Conservation (phyloP, 2,888 invertebrate genomes). For the Blomia tropicalis region DNA sequence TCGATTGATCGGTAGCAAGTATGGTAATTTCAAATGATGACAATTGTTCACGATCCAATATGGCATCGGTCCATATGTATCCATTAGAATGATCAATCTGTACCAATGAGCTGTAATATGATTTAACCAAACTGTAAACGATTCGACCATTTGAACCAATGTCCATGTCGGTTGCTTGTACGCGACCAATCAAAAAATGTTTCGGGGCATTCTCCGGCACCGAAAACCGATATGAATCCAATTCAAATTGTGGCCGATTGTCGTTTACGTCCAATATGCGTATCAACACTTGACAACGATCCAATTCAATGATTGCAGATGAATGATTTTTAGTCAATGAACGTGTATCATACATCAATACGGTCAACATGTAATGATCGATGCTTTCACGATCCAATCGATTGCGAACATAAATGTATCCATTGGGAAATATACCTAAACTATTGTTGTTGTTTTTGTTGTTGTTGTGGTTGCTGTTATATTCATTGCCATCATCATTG, state of each 20-base stretch:
- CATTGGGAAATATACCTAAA: conserved; percentile 90
- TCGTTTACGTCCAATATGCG: conserved; percentile 93
- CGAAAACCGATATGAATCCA: conserved; percentile 73
- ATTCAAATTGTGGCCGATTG: conserved; percentile 77
- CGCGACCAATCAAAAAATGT: conserved; percentile 76
- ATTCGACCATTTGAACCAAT: conserved; percentile 79
- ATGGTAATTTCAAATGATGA: conserved; percentile 48
- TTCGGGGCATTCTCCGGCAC: conserved; percentile 72
- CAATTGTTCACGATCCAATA: conserved; percentile 74
- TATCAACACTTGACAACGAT: conserved; percentile 69
- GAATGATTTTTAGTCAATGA: not conserved
- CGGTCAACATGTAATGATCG: conserved; percentile 72
- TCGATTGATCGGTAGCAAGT: conserved; percentile 35
- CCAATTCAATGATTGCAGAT: conserved; percentile 49
- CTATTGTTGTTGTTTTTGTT: conserved; percentile 64
- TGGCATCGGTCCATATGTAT: conserved; percentile 63
- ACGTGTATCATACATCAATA: conserved; percentile 47
- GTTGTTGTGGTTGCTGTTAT: too few relatives aligned
- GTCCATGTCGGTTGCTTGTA: conserved; percentile 74
- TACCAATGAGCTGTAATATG: conserved; percentile 19
- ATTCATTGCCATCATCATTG: too few relatives aligned
- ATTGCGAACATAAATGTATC: conserved; percentile 70
- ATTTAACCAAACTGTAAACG: conserved; percentile 54
- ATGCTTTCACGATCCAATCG: conserved; percentile 70
- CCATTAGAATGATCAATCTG: conserved; percentile 75